These are phyloP conservation scores for Peromyscus nudipes DNA, from an alignment of 2,797 vertebrate species.

Conservation along the genomic window DNA sequence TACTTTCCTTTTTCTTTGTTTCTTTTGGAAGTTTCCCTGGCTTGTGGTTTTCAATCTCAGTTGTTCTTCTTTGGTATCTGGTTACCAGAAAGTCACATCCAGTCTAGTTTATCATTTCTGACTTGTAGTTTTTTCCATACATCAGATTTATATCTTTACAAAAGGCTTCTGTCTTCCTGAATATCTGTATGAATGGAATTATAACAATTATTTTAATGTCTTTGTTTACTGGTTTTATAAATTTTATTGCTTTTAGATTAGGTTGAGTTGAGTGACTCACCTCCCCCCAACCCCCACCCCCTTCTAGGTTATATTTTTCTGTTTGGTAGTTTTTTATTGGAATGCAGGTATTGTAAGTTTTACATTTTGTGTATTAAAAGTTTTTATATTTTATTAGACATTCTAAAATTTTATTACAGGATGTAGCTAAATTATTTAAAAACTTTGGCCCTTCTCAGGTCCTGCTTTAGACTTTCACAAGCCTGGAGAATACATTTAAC, in stretches of 20 bases:
- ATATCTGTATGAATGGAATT: not conserved
- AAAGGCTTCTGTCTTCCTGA: slow-evolving; percentile 32
- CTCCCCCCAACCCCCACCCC: not conserved
- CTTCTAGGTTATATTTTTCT: slow-evolving; percentile 39
- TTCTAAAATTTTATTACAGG: slow-evolving; percentile 54
- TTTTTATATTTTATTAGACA: slow-evolving; percentile 55
- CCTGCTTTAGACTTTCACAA: slow-evolving; percentile 11
- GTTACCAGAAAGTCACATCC: not conserved
- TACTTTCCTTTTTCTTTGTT: not conserved
- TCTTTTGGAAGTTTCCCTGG: slow-evolving; percentile 59
- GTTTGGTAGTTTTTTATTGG: slow-evolving; percentile 55
- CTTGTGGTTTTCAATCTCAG: slow-evolving; percentile 21
- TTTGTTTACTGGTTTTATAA: not conserved
- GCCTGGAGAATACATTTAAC: slow-evolving; percentile 57
- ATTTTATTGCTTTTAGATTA: slow-evolving; percentile 36
- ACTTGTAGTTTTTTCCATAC: not conserved
- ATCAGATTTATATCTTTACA: not conserved
- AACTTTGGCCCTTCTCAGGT: not conserved
- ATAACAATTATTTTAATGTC: not conserved
- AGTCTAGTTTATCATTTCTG: slow-evolving; percentile 64
- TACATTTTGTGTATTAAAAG: not conserved
- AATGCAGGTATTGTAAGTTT: slow-evolving; percentile 38
- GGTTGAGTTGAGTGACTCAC: slow-evolving; percentile 1
- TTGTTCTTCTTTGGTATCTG: slow-evolving; percentile 36
- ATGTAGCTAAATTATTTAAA: slow-evolving; percentile 41